A percentile compares a stretch with the other conserved stretches of the same genome.
Conservation (phyloP, 2,797 vertebrate species). For the Peromyscus attwateri region DNA sequence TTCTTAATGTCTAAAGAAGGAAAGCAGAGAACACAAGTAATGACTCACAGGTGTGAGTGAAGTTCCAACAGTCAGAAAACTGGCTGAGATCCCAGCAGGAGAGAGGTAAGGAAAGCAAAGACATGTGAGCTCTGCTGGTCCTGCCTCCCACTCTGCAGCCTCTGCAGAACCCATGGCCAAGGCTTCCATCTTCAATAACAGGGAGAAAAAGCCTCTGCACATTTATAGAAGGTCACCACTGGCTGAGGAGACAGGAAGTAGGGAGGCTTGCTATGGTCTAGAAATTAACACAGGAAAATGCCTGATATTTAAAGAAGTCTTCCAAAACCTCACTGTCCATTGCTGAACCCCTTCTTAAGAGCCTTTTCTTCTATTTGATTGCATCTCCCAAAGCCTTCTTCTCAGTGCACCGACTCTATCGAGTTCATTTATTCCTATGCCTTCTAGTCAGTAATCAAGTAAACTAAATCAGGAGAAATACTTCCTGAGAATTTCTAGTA, state of each 20-base stretch:
- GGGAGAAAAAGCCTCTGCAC: neutral
- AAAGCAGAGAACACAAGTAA: neutral
- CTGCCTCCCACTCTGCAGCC: neutral
- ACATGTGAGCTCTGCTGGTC: neutral
- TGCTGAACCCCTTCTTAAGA: neutral
- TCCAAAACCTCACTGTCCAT: neutral
- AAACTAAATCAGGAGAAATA: neutral
- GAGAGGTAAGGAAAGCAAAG: neutral
- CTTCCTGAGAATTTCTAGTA: neutral
- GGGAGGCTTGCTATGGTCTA: neutral
- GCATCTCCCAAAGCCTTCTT: neutral
- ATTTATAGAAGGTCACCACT: neutral
- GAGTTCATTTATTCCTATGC: neutral
- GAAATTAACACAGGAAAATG: neutral
- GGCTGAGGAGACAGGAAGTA: neutral
- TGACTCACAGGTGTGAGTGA: accelerated
- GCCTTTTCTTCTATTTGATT: neutral
- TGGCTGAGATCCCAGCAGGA: neutral
- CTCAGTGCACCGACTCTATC: neutral
- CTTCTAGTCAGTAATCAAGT: too few species aligned
- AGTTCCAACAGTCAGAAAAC: neutral
- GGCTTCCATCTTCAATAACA: neutral
- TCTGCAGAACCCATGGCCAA: neutral
- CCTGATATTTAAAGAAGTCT: neutral
- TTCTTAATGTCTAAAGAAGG: neutral